Base-by-base conservation (phyloP, 2,797 vertebrate genomes). In the Glyptemys insculpta region DNA sequence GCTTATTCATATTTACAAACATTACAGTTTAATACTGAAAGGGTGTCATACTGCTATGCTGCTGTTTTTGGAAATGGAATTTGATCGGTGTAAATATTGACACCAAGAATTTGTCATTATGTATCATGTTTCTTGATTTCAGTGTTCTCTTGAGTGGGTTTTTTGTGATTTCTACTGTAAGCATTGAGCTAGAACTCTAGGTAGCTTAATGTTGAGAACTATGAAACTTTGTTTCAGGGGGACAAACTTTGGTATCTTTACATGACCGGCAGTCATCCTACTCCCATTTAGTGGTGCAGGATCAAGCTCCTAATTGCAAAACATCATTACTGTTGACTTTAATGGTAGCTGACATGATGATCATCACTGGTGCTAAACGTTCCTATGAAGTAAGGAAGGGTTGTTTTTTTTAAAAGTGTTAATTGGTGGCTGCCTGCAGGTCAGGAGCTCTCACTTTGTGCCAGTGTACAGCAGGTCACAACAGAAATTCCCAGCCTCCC, bases 351-450 rank as follows among this genome's bases (percentile, higher is more conserved):
- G 37, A 37, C 9, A 72, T 41, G n/a, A 72, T 50, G 54, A 68
- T 89, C 52, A 91, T 83, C 31, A 7, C 85, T 81, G 86, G 90
- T 72, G 88, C 81, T 49, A 34, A 93, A 93, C 2, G 53, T 87
- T 92, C 92, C 87, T 57, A 6, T 44, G 62, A 53, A 21, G 23
- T 44, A 31, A 90, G 81, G 37, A 50, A 50, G 16, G 37, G 37
- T 18, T 15, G 23, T 5, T 68, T 19, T 68, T 68, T 41, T 41
- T 37, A 44, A 25, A 62, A 65, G 57, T 52, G 53, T 52, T 74
- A 19, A 87, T 89, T 90, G 11, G 37, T 84, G 85, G 94, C 91
- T 96, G 88, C 97, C 97, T 96, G 95, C 87, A 85, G 94, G 94
- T 53, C 44, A 0, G 91, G 91, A 93, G 85, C 62, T 94, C 0